These are phyloP conservation scores for Mesocentrotus franciscanus DNA, from an alignment of 53 echinoderm and acorn worm species.

Conservation along the genomic window DNA sequence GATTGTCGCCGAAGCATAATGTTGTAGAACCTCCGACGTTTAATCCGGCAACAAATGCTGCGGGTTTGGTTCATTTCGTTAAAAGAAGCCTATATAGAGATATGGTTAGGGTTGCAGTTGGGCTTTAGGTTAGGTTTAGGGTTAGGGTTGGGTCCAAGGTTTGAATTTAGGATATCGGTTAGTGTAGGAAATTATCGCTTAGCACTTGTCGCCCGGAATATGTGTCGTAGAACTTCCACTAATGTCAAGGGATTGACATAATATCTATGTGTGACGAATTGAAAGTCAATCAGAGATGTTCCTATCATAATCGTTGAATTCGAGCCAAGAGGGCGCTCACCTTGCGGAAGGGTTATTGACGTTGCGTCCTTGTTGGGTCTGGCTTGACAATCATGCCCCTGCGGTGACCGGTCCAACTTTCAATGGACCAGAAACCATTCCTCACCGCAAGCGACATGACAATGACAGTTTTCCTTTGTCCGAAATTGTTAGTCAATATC, in stretches of 20 bases:
- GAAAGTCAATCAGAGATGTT: neutral
- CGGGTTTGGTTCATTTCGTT: too few species aligned
- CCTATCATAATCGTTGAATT: neutral
- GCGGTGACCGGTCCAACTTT: neutral
- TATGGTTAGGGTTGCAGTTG: too few species aligned
- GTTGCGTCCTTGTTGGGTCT: neutral
- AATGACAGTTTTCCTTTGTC: conserved; percentile 1
- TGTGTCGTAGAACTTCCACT: neutral
- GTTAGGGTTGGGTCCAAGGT: too few species aligned
- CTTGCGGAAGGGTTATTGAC: neutral
- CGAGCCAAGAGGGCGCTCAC: neutral
- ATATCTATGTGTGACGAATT: neutral
- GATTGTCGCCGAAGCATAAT: too few species aligned
- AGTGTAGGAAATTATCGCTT: too few species aligned
- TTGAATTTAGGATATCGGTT: too few species aligned
- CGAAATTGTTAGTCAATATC: conserved; percentile 2
- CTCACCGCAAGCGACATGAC: neutral
- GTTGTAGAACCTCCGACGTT: too few species aligned
- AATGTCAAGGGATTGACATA: neutral
- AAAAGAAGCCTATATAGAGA: too few species aligned
- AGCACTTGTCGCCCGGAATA: neutral
- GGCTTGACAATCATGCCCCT: neutral
- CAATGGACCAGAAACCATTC: neutral
- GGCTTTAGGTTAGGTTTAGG: too few species aligned
- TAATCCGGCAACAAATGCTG: too few species aligned